Percentiles rank a stretch among this genome's conserved stretches.
Evolutionary conservation across 2,113 vertebrate genomes (phyloP).

Genomic region (Prochilodus magdalenae): DNA sequence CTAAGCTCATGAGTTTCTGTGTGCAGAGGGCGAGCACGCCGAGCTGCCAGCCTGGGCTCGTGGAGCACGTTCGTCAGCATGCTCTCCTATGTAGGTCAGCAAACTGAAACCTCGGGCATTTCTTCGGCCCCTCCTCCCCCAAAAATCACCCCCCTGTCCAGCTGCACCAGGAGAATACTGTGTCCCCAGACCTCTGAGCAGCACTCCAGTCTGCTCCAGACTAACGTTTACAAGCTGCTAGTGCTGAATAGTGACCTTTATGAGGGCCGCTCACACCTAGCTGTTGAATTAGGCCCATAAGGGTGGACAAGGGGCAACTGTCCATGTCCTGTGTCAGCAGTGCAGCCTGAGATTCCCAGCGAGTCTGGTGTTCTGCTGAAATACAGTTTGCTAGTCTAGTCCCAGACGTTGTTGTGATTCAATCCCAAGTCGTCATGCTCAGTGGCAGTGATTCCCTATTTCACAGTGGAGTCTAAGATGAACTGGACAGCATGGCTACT

Average conservation of each 20-base stretch:
- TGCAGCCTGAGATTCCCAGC: slow-evolving; percentile 65
- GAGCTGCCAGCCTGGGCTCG: slow-evolving; percentile 58
- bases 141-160: slow-evolving; percentile 27
- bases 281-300: neutral
- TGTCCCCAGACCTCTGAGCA: neutral
- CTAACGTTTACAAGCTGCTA: slow-evolving; percentile 46
- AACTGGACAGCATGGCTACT: neutral
- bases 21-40: slow-evolving; percentile 39
- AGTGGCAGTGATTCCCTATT: neutral
- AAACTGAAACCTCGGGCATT: slow-evolving; percentile 67
- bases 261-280: neutral
- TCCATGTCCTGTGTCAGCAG: slow-evolving; percentile 64
- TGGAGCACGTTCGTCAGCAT: slow-evolving; percentile 61
- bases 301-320: neutral
- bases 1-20: slow-evolving; percentile 60
- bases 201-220: slow-evolving; percentile 44
- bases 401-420: slow-evolving; percentile 2
- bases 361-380: neutral
- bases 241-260: slow-evolving; percentile 47
- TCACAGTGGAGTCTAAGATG: neutral
- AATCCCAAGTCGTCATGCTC: neutral
- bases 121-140: slow-evolving; percentile 53
- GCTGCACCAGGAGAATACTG: slow-evolving; percentile 9
- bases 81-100: slow-evolving; percentile 70
- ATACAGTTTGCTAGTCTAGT: neutral